Conservation (phyloP, 2,113 vertebrate genomes). For the Coregonus clupeaformis region DNA sequence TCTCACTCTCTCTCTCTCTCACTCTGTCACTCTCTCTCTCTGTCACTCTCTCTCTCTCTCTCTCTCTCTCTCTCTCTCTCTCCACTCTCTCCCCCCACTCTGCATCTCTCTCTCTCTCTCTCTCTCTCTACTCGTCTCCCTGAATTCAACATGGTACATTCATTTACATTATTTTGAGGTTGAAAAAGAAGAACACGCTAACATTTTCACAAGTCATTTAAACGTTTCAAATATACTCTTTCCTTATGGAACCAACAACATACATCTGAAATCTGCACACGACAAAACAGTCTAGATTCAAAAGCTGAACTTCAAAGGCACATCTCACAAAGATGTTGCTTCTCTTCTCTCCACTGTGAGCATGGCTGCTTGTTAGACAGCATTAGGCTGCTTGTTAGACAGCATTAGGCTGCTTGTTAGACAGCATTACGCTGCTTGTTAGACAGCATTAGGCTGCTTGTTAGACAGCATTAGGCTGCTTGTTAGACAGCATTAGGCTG, state of each 20-base stretch:
- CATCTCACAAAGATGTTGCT: conserved; percentile 52
- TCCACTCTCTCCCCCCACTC: no score
- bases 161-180: conserved; percentile 45
- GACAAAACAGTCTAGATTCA: background rate
- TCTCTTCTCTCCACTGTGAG: conserved; percentile 19
- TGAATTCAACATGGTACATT: conserved; percentile 51
- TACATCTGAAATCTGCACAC: conserved; percentile 7
- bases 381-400: no score
- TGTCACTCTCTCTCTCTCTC: no score
- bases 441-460: background rate
- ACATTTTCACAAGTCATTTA: conserved; percentile 4
- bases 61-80: no score
- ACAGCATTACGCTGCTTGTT: no score
- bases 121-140: conserved; percentile 16
- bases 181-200: background rate
- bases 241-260: background rate
- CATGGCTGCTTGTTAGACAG: no score
- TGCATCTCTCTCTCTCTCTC: no score
- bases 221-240: conserved; percentile 7
- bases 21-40: no score
- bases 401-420: background rate
- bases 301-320: conserved; percentile 45
- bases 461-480: background rate
- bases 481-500: background rate
- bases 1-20: no score